These are phyloP conservation scores for Haemorhous mexicanus DNA, from an alignment of 2,113 vertebrate genomes.

Conservation along the genomic window DNA sequence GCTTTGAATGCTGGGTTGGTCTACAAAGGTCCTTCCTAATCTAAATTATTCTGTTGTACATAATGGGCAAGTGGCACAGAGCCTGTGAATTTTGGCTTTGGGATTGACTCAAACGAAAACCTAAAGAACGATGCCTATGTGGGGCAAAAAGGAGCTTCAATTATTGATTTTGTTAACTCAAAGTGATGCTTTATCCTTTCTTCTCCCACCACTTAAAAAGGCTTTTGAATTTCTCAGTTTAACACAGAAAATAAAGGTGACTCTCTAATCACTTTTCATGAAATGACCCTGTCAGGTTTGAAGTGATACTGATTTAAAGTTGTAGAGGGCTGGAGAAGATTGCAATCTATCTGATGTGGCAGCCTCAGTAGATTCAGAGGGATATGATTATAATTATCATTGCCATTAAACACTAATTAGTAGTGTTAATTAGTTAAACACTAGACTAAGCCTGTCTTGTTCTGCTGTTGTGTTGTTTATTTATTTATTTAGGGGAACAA, in stretches of 20 bases:
- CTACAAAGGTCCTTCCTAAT: background rate
- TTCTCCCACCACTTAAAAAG: background rate
- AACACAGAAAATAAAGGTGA: conserved; percentile 10
- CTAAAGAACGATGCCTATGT: background rate
- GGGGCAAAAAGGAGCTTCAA: background rate
- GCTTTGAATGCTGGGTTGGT: background rate
- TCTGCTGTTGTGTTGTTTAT: conserved; percentile 1
- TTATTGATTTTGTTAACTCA: background rate
- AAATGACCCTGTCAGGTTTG: conserved; percentile 15
- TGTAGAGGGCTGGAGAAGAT: background rate
- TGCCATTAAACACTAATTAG: conserved; percentile 54
- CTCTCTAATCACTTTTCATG: conserved; percentile 28
- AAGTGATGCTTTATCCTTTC: conserved; percentile 7
- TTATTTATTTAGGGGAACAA: conserved; percentile 19
- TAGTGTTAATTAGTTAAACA: conserved; percentile 57
- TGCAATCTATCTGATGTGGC: conserved; percentile 4
- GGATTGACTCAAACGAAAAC: background rate
- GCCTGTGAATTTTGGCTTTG: background rate
- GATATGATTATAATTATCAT: conserved; percentile 48
- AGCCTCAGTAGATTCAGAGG: background rate
- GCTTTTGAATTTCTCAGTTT: conserved; percentile 18
- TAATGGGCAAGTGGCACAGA: background rate
- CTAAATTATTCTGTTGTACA: background rate
- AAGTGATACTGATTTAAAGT: conserved; percentile 29
- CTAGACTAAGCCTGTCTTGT: conserved; percentile 4